phyloP scores from a whole-genome alignment of 2,888 invertebrate species.

The Smittia aterrima region DNA sequence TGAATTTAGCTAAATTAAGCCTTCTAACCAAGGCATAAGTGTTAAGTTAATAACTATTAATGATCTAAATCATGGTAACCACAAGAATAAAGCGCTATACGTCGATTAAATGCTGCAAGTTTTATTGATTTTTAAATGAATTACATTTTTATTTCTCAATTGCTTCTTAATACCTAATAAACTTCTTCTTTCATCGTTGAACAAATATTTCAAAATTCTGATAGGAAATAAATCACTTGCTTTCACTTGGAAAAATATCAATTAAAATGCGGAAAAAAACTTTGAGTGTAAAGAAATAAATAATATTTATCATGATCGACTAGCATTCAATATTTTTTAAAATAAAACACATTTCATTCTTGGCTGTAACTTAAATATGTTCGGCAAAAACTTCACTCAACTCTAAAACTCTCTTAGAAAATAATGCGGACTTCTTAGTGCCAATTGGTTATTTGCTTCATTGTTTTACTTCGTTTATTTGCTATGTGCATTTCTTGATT shows the following conservation, averaged over 20 bases:
- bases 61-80: too few species aligned
- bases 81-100: too few species aligned
- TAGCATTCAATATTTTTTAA: constrained; percentile 29
- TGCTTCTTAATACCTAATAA: not conserved
- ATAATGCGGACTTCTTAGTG: not conserved
- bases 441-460: constrained; percentile 27
- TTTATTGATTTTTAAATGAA: not conserved
- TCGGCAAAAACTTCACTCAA: not conserved
- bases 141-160: constrained; percentile 2
- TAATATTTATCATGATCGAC: constrained; percentile 32
- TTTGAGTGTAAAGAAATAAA: not conserved
- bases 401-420: not conserved
- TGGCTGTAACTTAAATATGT: not conserved
- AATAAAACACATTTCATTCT: not conserved
- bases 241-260: not conserved
- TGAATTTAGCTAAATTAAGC: too few species aligned
- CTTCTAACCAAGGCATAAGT: too few species aligned
- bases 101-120: too few species aligned
- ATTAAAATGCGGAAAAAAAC: not conserved
- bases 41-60: too few species aligned
- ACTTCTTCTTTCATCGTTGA: not conserved
- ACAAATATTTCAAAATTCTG: not conserved
- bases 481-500: not conserved
- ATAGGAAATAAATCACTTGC: not conserved
- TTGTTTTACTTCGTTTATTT: constrained; percentile 18